These are phyloP conservation scores for Penaeus japonicus DNA, from an alignment of 1,140 invertebrate species.

Conservation along the genomic window DNA sequence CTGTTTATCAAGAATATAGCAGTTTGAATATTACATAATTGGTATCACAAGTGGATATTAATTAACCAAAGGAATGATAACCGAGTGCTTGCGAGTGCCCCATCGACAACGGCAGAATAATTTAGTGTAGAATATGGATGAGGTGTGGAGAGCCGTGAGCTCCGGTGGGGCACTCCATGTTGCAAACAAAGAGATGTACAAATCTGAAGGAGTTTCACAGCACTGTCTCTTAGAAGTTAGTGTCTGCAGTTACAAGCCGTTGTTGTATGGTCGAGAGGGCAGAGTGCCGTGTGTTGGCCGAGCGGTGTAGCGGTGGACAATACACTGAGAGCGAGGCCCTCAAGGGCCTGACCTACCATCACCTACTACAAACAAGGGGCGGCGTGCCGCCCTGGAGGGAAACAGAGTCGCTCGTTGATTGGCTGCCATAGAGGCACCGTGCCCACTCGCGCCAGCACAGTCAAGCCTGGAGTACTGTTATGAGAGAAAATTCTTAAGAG, in stretches of 20 bases:
- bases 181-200: constrained; percentile 51
- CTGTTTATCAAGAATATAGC: constrained; percentile 54
- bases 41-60: constrained; percentile 43
- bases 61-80: constrained; percentile 15
- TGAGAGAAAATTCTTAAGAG: constrained; percentile 38
- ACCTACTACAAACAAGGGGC: constrained; percentile 28
- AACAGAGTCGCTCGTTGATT: constrained; percentile 33
- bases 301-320: background rate
- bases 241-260: constrained; percentile 53
- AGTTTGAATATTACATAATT: constrained; percentile 55
- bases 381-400: constrained; percentile 41
- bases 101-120: background rate
- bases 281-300: background rate
- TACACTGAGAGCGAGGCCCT: constrained; percentile 11
- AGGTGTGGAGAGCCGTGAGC: background rate
- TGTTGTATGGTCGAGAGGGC: constrained; percentile 35
- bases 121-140: constrained; percentile 1
- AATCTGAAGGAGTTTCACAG: constrained; percentile 52
- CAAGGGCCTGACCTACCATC: background rate
- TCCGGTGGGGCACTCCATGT: constrained; percentile 25
- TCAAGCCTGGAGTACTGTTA: constrained; percentile 55
- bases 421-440: constrained; percentile 16
- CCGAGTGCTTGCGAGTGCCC: constrained; percentile 11
- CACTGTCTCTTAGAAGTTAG: constrained; percentile 53
- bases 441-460: constrained; percentile 49